Percentiles rank a stretch among this genome's conserved stretches.
These are phyloP conservation scores for Varecia variegata DNA, from an alignment of 2,797 vertebrate genomes.

Conservation along the genomic window DNA sequence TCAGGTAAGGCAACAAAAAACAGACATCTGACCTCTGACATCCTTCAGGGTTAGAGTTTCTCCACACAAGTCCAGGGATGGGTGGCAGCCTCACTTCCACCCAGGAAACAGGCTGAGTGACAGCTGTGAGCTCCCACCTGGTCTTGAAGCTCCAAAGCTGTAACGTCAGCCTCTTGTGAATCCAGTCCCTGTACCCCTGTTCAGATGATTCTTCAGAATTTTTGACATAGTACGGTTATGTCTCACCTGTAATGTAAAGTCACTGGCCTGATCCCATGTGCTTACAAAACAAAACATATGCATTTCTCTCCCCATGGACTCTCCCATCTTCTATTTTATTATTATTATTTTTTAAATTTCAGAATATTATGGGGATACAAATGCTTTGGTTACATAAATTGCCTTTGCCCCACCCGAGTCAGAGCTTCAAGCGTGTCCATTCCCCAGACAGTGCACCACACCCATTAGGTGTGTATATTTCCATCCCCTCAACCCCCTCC, in stretches of 20 bases:
- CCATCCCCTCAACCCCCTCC: no score
- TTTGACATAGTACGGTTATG: fast-evolving
- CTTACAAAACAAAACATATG: fast-evolving
- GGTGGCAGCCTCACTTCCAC: fast-evolving
- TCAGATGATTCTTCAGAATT: not conserved
- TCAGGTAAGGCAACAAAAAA: no score
- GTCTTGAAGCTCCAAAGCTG: not conserved
- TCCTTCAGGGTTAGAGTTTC: not conserved
- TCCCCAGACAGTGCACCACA: no score
- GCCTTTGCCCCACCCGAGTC: no score
- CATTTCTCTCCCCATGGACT: not conserved
- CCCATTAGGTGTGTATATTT: no score
- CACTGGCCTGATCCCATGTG: fast-evolving
- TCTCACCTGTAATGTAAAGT: not conserved
- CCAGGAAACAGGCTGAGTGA: not conserved
- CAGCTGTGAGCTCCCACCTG: not conserved
- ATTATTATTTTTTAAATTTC: no score
- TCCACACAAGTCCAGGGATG: fast-evolving
- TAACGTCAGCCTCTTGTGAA: not conserved
- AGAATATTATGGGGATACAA: no score
- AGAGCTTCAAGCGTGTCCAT: no score
- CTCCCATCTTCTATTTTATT: not conserved
- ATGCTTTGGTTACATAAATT: no score
- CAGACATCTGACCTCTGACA: fast-evolving
- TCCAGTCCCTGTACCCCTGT: not conserved